Evolutionary conservation across 2,888 invertebrate species (phyloP).

Genomic region (Hydraecia micacea): DNA sequence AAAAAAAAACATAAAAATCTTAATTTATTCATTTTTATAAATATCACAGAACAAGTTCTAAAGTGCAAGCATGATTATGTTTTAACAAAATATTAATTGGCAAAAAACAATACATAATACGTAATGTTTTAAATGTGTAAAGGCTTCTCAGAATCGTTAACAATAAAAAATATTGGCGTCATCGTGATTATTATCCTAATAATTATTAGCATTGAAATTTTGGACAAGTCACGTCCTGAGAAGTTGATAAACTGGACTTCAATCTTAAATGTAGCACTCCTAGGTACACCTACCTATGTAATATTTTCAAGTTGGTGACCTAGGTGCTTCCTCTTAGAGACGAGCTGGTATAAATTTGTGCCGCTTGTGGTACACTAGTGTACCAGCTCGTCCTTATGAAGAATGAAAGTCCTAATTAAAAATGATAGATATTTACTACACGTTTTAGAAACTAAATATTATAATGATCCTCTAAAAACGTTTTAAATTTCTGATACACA

Average conservation of each 20-base stretch:
- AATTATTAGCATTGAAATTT: not conserved
- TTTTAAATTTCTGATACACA: no score
- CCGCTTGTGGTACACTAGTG: no score
- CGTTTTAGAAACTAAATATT: no score
- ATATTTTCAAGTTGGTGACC: no score
- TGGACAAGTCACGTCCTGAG: not conserved
- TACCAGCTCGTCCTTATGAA: no score
- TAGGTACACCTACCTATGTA: not conserved
- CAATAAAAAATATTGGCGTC: constrained; percentile 21
- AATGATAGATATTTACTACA: no score
- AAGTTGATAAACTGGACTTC: not conserved
- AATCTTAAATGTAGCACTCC: not conserved
- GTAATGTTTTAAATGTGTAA: not conserved
- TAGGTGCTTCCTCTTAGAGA: not conserved
- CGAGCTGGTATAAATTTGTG: no score
- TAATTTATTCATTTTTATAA: no score
- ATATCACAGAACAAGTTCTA: not conserved
- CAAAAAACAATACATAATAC: not conserved
- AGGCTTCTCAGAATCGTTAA: not conserved
- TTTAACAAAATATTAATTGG: not conserved
- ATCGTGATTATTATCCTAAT: not conserved
- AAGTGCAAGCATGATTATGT: constrained; percentile 5
- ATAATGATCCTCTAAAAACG: no score
- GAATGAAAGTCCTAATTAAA: no score
- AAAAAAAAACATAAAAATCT: not conserved